These are phyloP conservation scores for Eptatretus atami DNA, from an alignment of 2,797 vertebrate species.

Conservation along the genomic window DNA sequence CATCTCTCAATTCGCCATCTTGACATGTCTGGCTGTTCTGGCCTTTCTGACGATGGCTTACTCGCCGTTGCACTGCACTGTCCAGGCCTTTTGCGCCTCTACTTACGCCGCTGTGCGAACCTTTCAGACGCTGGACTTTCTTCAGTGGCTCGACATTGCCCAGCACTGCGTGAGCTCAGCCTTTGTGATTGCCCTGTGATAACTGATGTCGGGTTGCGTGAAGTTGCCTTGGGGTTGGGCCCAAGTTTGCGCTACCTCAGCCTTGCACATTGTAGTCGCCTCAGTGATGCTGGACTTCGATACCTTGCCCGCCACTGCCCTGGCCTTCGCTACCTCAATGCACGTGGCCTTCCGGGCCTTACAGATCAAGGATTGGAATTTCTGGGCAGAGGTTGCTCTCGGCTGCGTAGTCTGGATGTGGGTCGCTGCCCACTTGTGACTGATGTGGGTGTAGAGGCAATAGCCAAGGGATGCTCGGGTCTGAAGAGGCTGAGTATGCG, in stretches of 20 bases:
- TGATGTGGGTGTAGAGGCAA: neutral
- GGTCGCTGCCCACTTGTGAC: slow-evolving; percentile 1
- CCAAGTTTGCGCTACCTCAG: slow-evolving; percentile 1
- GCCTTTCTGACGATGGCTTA: slow-evolving; percentile 1
- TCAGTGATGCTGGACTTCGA: neutral
- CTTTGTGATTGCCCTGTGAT: neutral
- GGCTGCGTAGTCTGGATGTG: slow-evolving; percentile 1
- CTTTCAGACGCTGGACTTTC: neutral
- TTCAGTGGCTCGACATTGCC: neutral
- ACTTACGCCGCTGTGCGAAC: neutral
- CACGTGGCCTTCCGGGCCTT: neutral
- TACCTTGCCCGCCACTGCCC: slow-evolving; percentile 2
- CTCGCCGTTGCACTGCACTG: slow-evolving; percentile 2
- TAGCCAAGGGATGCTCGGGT: neutral
- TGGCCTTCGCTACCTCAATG: slow-evolving; percentile 2
- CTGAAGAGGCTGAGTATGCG: slow-evolving; percentile 1
- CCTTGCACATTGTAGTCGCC: neutral
- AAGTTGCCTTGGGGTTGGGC: neutral
- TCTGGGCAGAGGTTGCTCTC: neutral
- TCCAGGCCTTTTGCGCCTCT: neutral
- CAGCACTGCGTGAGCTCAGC: slow-evolving; percentile 1
- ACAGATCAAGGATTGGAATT: neutral
- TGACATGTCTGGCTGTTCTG: slow-evolving; percentile 1
- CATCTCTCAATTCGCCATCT: slow-evolving; percentile 1
- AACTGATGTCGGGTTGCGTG: neutral